phyloP scores from a whole-genome alignment of 1,140 invertebrate genomes.

The Diabrotica undecimpunctata region DNA sequence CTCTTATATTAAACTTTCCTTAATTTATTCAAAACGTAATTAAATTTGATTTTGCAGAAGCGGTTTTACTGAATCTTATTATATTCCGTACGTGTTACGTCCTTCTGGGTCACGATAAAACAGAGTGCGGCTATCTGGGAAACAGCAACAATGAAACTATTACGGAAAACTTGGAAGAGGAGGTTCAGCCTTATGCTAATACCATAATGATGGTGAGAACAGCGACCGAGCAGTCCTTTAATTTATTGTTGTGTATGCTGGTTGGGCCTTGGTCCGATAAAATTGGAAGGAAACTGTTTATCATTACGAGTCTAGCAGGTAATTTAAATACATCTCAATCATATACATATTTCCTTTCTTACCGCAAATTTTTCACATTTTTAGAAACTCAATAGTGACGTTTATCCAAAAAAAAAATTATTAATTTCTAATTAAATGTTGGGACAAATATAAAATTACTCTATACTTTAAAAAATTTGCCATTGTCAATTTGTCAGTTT shows the following conservation, averaged over 20 bases:
- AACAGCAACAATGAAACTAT: conserved; percentile 50
- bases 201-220: conserved; percentile 57
- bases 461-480: too few species aligned
- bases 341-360: too few species aligned
- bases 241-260: conserved; percentile 61
- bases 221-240: conserved; percentile 59
- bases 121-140: conserved; percentile 52
- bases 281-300: conserved; percentile 66
- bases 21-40: too few species aligned
- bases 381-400: too few species aligned
- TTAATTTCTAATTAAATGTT: too few species aligned
- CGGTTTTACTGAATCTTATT: conserved; percentile 53
- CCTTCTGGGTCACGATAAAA: conserved; percentile 50
- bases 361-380: too few species aligned
- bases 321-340: conserved; percentile 25
- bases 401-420: too few species aligned
- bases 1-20: too few species aligned
- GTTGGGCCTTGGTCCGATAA: conserved; percentile 71
- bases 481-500: too few species aligned
- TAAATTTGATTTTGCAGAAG: conserved; percentile 45
- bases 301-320: conserved; percentile 56
- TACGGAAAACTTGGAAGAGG: conserved; percentile 54
- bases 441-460: too few species aligned
- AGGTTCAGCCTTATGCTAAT: conserved; percentile 59
- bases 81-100: conserved; percentile 54